Evolutionary conservation across 2,113 vertebrate species (phyloP).

Genomic region (Argyrosomus japonicus): DNA sequence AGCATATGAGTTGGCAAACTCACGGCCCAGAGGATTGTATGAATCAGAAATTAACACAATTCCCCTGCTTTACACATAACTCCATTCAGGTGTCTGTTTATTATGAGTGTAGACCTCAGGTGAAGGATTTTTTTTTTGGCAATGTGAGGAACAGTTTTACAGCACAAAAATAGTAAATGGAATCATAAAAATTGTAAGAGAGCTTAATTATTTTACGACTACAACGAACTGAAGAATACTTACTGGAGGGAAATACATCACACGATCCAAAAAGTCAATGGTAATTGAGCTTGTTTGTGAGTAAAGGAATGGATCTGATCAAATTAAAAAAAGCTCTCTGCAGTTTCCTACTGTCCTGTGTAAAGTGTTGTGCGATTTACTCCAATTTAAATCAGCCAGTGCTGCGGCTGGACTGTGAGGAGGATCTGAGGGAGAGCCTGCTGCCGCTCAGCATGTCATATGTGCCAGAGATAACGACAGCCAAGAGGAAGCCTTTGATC

Average conservation of each 20-base stretch:
- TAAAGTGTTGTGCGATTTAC: slow-evolving; percentile 20
- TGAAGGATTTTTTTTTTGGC: slow-evolving; percentile 17
- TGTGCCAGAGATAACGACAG: slow-evolving; percentile 64
- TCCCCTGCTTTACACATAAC: not conserved
- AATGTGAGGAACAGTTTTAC: slow-evolving; percentile 9
- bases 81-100: slow-evolving; percentile 1
- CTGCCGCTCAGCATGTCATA: slow-evolving; percentile 34
- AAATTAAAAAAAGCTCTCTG: not conserved
- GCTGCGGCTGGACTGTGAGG: slow-evolving; percentile 31
- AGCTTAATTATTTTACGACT: not conserved
- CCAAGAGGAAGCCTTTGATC: slow-evolving; percentile 76
- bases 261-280: not conserved
- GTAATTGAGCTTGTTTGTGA: not conserved
- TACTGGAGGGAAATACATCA: not conserved
- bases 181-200: not conserved
- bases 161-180: not conserved
- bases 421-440: slow-evolving; percentile 45
- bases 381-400: slow-evolving; percentile 51
- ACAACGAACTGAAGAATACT: not conserved
- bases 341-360: slow-evolving; percentile 10
- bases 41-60: slow-evolving; percentile 30
- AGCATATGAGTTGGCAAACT: slow-evolving; percentile 3
- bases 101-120: slow-evolving; percentile 16
- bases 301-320: not conserved
- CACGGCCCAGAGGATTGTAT: slow-evolving; percentile 29